These are phyloP conservation scores for Morpho helenor DNA, from an alignment of 2,888 invertebrate genomes.

Conservation along the genomic window DNA sequence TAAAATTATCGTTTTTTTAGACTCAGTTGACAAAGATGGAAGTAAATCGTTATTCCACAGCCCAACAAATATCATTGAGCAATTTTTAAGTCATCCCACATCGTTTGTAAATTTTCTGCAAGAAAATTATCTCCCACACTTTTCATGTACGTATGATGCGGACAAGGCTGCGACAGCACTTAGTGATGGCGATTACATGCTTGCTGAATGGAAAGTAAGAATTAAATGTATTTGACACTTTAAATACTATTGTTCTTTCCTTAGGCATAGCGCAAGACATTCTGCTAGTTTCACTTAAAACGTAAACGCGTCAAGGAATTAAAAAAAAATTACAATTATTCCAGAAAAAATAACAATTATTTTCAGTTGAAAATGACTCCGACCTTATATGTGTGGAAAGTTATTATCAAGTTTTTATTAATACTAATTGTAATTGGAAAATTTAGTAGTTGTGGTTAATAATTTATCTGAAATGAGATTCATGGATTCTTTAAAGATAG, in stretches of 20 bases:
- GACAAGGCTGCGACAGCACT: conserved; percentile 81
- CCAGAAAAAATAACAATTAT: too few relatives aligned
- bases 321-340: too few relatives aligned
- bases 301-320: too few relatives aligned
- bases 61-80: conserved; percentile 82
- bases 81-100: conserved; percentile 82
- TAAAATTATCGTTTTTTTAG: conserved; percentile 6
- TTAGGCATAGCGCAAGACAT: too few relatives aligned
- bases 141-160: conserved; percentile 81
- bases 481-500: too few relatives aligned
- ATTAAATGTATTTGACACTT: neutral
- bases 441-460: neutral
- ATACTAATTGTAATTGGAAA: too few relatives aligned
- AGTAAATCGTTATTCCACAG: conserved; percentile 55
- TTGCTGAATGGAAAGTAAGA: conserved; percentile 82
- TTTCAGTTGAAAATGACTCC: too few relatives aligned
- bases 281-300: too few relatives aligned
- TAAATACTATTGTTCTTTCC: too few relatives aligned
- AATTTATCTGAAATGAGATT: too few relatives aligned
- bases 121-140: conserved; percentile 87
- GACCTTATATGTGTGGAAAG: too few relatives aligned
- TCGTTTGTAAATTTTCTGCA: conserved; percentile 84
- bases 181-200: conserved; percentile 84
- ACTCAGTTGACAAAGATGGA: conserved; percentile 23
- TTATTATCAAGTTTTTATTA: too few relatives aligned